Base-by-base conservation (phyloP, 1,140 invertebrate species). In the Brachionus rubens region DNA sequence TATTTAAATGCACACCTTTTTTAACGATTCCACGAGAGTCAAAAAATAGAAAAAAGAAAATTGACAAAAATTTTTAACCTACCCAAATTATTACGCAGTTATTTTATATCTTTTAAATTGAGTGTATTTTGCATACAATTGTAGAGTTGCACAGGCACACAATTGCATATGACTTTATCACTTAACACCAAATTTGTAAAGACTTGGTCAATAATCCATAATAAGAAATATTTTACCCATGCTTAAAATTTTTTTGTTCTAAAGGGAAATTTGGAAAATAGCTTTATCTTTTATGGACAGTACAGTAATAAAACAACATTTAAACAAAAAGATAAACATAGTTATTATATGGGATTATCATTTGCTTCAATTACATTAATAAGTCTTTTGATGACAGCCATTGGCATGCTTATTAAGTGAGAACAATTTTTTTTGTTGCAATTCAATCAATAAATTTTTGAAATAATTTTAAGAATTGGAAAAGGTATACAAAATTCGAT, bases 291-390 rank as follows among this genome's bases (percentile, higher is more conserved):
- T 24, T 65, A 65, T 65, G 59, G 59, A 19, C 33, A 65, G 16
- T 65, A 65, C 19, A 41, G 33, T 9, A 65, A 65, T 26, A 65
- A 65, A 65, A 65, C 59, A 24, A 24, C 59, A 65, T 3, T 41
- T 26, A 65, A 65, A 12, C 9, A 12, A 0, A 19, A 65, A 41
- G 40, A 65, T 9, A 65, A 7, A 1, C 59, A 65, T 24, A 14
- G 16, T 12, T 65, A 65, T 46, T 65, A 65, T 26, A 65, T 65
- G 59, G 59, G 59, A 10, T 28, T 65, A 10, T 65, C 59, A 24
- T 65, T 65, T 65, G 59, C 36, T 14, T 7, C 16, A 12, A 65
- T 65, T 24, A 65, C 59, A 12, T 41, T 65, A 43, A 10, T 65
- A 1, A 41, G 33, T 7, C 36, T 65, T 1, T 21, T 65, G 9